Evolutionary conservation across 2,888 invertebrate species (phyloP), one percentile per base, ranked within the genome.

Genomic region (Apotomis turbidana): DNA sequence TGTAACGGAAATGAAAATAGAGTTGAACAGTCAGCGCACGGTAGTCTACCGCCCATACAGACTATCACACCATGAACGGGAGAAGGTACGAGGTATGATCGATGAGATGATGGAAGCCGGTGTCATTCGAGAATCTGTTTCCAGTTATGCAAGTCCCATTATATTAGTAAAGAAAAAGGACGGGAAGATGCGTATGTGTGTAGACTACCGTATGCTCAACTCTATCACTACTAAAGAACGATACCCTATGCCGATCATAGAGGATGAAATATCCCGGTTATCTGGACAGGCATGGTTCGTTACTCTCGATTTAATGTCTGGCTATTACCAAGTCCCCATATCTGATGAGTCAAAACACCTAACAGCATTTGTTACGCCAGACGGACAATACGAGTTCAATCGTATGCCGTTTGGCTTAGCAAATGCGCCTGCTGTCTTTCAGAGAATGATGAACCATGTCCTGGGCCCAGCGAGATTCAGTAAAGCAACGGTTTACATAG

Each of bases 171-270:
- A 41, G 15, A 15, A 15, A 15, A 15, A 15, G 15, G 15, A 15
- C 15, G 15, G 15, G 15, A 15, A 15, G 15, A 15, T 15, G 15
- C 15, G 15, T 15, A 15, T 15, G 15, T 15, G 15, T 15, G 15
- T 15, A 15, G 15, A 15, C 15, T 15, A 15, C 15, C 15, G 15
- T 15, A 15, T 15, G 15, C 15, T 15, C 15, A 15, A 15, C 15
- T 41, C 41, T 4, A 41, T 41, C 5, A 41, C 41, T 41, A 41
- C 41, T 5, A 46, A 51, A 15, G 49, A 62, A 9, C 5, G 41
- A 8, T 75, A 64, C 66, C 63, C 58, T 5, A 52, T 62, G 8
- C 63, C 58, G 10, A n/a, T 49, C 4, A 63, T 70, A 46, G 58
- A 58, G 27, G 62, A 63, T 13, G 49, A 63, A 46, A 63, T 58